These are phyloP conservation scores for Bombus fervidus DNA, from an alignment of 1,140 invertebrate species.

Conservation along the genomic window DNA sequence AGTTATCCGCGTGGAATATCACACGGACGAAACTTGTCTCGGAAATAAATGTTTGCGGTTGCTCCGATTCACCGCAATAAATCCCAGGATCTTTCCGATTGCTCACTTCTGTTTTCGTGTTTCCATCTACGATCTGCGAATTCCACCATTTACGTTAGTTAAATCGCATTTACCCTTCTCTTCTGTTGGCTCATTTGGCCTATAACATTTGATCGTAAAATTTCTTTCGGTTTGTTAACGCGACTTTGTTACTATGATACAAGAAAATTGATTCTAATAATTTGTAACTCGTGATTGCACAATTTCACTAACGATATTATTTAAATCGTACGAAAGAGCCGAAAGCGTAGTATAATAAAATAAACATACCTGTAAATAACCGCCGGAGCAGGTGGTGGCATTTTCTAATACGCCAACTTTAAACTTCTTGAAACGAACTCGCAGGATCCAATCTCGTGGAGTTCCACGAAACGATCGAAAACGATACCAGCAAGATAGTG, in stretches of 20 bases:
- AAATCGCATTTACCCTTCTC: neutral
- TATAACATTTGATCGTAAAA: no score
- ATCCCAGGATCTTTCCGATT: constrained; percentile 93
- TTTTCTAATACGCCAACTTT: constrained; percentile 94
- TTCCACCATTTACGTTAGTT: neutral
- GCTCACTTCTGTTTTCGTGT: constrained; percentile 92
- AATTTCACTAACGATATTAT: no score
- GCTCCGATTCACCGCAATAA: constrained; percentile 96
- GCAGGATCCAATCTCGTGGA: constrained; percentile 93
- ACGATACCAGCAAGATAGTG: constrained; percentile 93
- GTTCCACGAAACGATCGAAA: constrained; percentile 92
- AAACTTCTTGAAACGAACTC: constrained; percentile 95
- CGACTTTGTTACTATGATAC: no score
- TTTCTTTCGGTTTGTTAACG: no score
- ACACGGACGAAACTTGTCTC: constrained; percentile 96
- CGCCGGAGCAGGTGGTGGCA: constrained; percentile 92
- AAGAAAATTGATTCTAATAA: no score
- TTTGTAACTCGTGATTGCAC: no score
- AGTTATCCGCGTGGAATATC: constrained; percentile 94
- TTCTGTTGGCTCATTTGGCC: no score
- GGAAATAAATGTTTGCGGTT: constrained; percentile 96
- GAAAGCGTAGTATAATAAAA: neutral
- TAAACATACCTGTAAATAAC: constrained; percentile 87
- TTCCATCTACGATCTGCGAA: constrained; percentile 91
- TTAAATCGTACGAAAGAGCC: no score